A percentile compares a stretch with the other conserved stretches of the same genome.
These are phyloP conservation scores for Clistopyga incitator DNA, from an alignment of 2,888 invertebrate genomes.

Conservation along the genomic window DNA sequence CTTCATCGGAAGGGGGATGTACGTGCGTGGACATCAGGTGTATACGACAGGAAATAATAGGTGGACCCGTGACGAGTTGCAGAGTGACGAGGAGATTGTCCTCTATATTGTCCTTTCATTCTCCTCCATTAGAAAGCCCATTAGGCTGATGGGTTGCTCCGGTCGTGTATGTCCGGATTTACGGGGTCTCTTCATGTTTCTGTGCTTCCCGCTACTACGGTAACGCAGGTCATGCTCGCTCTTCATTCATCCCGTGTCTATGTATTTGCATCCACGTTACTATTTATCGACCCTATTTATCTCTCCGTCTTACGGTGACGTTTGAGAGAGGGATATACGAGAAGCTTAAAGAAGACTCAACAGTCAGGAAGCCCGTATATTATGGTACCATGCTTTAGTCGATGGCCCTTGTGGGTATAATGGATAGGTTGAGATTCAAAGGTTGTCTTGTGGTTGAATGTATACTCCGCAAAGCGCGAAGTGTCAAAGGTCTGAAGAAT, in stretches of 20 bases:
- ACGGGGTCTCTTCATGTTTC: neutral
- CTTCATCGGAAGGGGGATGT: neutral
- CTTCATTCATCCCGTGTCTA: conserved; percentile 27
- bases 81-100: conserved; percentile 5
- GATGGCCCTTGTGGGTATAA: neutral
- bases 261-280: conserved; percentile 41
- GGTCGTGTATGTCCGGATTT: conserved; percentile 20
- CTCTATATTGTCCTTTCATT: neutral
- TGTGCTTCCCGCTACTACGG: neutral
- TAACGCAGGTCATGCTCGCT: conserved; percentile 22
- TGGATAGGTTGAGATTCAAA: conserved; percentile 7
- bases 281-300: conserved; percentile 61
- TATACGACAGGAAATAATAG: conserved; percentile 4
- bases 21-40: conserved; percentile 3
- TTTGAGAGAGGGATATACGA: conserved; percentile 25
- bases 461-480: neutral
- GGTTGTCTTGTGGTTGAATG: neutral
- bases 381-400: conserved; percentile 1
- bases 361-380: neutral
- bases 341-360: conserved; percentile 32
- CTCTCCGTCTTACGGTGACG: conserved; percentile 28
- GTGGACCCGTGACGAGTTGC: conserved; percentile 9
- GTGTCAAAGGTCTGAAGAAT: neutral
- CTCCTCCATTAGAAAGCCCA: conserved; percentile 23
- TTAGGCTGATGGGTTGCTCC: conserved; percentile 45